Base-by-base conservation (phyloP, 2,113 vertebrate species). In the Megaleporinus macrocephalus region DNA sequence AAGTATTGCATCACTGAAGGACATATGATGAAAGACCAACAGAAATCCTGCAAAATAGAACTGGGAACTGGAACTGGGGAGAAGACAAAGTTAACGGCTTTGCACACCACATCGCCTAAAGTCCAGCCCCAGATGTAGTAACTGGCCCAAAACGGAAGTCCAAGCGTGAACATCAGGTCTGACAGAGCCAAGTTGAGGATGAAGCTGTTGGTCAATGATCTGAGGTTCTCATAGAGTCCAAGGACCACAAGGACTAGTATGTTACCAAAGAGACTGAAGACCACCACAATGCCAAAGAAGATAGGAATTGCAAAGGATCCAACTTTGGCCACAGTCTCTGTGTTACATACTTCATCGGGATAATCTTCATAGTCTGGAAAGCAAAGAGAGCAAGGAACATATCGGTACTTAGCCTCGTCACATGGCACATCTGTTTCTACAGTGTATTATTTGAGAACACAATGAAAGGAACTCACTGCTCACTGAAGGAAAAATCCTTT, bases 121-220 rank as follows among this genome's bases (percentile, higher is more conserved):
- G 94, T 16, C 96, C 96, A 98, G 55, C 92, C 93, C 22, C 85
- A 66, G 69, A 93, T 77, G 63, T 95, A 90, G 3, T 91, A 93
- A 53, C 90, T 73, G 1, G 92, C 88, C 95, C 94, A 96, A 87
- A 98, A 95, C 0, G 97, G 97, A 55, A 99, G 82, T 29, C 95
- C 90, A 49, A 88, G 79, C 51, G 97, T 95, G 92, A 99, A 97
- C 22, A 95, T 20, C 63, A 98, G 91, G 84, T 98, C 97, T 0
- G 97, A 96, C 70, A 96, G 13, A 53, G 95, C 96, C 86, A 98
- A 91, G 81, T 99, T 97, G 76, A 97, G 89, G 85, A 98, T 96
- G 86, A 96, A 96, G 87, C 95, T 53, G n/a, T 98, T 97, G 30
- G 95, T 97, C 82, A 97, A 88, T 66, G 95, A 96, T 75, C 90